phyloP scores from a whole-genome alignment of 2,797 vertebrate genomes.

The Cirrhinus mrigala region DNA sequence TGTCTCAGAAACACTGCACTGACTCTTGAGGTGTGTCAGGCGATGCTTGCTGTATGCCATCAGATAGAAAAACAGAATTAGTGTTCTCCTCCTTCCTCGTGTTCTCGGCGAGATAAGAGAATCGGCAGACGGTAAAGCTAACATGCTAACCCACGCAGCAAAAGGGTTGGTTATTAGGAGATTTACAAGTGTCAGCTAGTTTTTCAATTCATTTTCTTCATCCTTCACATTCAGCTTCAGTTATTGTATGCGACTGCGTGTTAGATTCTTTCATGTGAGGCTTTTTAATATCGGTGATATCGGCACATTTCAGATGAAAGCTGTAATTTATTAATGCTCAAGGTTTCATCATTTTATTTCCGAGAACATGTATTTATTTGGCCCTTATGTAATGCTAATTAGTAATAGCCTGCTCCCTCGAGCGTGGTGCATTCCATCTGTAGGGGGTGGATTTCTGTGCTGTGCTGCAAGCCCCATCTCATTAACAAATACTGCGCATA shows the following conservation, averaged over 20 bases:
- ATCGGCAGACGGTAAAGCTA: conserved; percentile 35
- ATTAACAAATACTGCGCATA: conserved; percentile 56
- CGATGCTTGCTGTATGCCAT: conserved; percentile 28
- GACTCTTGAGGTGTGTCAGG: conserved; percentile 40
- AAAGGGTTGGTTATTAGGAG: not conserved
- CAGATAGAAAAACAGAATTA: conserved; percentile 28
- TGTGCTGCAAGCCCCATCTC: conserved; percentile 52
- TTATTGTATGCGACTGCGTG: conserved; percentile 11
- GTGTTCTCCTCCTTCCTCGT: conserved; percentile 32
- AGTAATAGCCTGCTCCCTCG: conserved; percentile 59
- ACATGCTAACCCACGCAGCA: not conserved
- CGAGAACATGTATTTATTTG: conserved; percentile 64
- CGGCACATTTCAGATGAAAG: conserved; percentile 68
- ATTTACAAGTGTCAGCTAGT: not conserved
- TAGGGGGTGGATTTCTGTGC: conserved; percentile 53
- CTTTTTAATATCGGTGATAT: conserved; percentile 61
- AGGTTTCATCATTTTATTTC: conserved; percentile 71
- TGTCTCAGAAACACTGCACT: conserved; percentile 10
- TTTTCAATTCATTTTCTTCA: not conserved
- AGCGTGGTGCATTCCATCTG: conserved; percentile 55
- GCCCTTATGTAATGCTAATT: conserved; percentile 71
- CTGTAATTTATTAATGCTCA: conserved; percentile 72
- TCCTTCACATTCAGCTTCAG: not conserved
- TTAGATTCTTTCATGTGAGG: conserved; percentile 30
- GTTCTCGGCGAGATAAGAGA: conserved; percentile 39